Base-by-base conservation (phyloP, 2,888 invertebrate genomes). In the Periphyllus acericola region DNA sequence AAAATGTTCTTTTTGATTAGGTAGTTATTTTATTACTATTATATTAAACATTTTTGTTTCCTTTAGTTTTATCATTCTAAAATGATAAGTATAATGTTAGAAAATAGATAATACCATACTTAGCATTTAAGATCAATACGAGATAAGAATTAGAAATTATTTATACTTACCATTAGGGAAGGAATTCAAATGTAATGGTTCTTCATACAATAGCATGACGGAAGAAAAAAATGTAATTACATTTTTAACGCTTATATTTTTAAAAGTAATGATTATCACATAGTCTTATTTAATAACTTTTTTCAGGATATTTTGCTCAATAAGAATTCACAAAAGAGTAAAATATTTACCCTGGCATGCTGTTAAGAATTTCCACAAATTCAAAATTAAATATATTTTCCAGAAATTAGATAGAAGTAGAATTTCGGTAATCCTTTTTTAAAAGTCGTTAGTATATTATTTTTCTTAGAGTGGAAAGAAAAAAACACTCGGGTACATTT, bases 241-340 rank as follows among this genome's bases (percentile, higher is more conserved):
- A 76, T 40, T 46, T 76, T 52, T 21, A 52, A 78, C 36, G 32
- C 32, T 52, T 78, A 78, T 11, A 78, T 1, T 46, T 11, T 78
- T 21, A 29, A 52, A 52, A 55, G 52, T 52, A 32, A 32, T 78
- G 21, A 52, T 78, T 19, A 78, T 17, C 46, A 46, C 52, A 29
- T 32, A 32, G 52, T 78, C 29, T 32, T 32, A 46, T 76, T 76
- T 46, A 76, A 76, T 76, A 52, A 78, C 78, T 78, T 78, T 78
- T 52, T 32, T 32, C 52, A 14, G 78, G 32, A 52, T 78, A 29
- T 78, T 52, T 52, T 21, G 78, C 52, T 75, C 75, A n/a, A 36
- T 75, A 46, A 52, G 29, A 52, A n/a, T 52, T 78, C 21, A 52
- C 32, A 78, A 29, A 32, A 78, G 32, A 21, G 32, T 32, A 78